Base-by-base conservation (phyloP, 2,797 vertebrate genomes). In the Pipistrellus pygmaeus region DNA sequence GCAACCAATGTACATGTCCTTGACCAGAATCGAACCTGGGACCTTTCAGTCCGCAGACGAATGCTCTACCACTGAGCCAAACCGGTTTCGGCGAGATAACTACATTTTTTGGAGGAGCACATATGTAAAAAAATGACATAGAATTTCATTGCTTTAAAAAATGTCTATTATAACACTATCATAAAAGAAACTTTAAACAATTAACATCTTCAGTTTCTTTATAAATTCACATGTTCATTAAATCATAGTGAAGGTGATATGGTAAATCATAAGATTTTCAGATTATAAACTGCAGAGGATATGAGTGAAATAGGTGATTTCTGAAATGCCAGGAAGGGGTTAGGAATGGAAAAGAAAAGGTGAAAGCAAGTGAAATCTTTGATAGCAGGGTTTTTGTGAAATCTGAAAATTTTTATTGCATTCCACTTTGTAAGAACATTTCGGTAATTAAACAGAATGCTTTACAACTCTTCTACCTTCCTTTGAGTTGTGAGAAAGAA, bases 161-260 rank as follows among this genome's bases (percentile, higher is more conserved):
- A 88, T 53, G 60, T 73, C 84, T 81, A 78, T 30, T 32, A 68
- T 8, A 96, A 32, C 6, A 71, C 12, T 86, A 66, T 60, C 60
- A 46, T 66, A 78, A 88, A 91, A 78, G 3, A 87, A 53, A 86
- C 5, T 55, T 77, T 53, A 32, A 91, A 86, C 8, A 53, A 89
- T 81, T 57, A 88, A 85, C 11, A 85, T 82, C 41, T 86, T 23
- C 8, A 72, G 41, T 82, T 91, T 91, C 53, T 84, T 87, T 85
- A 84, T 77, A 94, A 51, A 80, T 93, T 69, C 64, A 69, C 8
- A 62, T 51, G 66, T 80, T 91, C 69, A 83, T 90, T 60, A 96
- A 96, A 85, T 81, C 35, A 60, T 30, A 78, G 48, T 64, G 38
- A 81, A 83, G 35, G 35, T 68, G 30, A 96, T 62, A 73, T 3